Conservation (phyloP, 2,113 vertebrate species). For the Psophia crepitans region DNA sequence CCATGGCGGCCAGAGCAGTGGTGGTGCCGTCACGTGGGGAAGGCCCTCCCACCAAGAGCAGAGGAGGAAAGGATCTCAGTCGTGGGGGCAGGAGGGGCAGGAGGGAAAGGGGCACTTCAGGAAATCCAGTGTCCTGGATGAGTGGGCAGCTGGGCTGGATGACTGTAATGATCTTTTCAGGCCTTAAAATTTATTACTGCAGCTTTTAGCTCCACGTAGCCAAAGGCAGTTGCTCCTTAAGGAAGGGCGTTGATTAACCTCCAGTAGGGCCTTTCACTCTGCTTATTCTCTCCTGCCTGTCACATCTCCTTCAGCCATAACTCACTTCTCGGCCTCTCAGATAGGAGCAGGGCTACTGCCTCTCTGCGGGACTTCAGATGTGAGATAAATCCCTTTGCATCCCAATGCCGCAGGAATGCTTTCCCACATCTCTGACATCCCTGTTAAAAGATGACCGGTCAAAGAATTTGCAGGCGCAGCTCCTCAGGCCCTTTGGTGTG, state of each 20-base stretch:
- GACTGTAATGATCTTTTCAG: constrained; percentile 49
- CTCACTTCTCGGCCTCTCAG: constrained; percentile 1
- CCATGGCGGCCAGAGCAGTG: rapidly evolving
- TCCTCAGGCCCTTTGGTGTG: background rate
- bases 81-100: background rate
- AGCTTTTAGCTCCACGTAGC: background rate
- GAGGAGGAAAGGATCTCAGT: background rate
- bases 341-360: constrained; percentile 12
- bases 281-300: constrained; percentile 7
- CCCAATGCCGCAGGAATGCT: constrained; percentile 41
- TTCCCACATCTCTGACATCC: constrained; percentile 18
- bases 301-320: constrained; percentile 52
- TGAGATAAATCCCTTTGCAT: constrained; percentile 54
- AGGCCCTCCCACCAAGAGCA: background rate
- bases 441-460: constrained; percentile 31
- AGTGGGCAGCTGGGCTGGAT: constrained; percentile 6
- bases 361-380: constrained; percentile 47
- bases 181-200: constrained; percentile 42
- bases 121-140: background rate
- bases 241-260: background rate
- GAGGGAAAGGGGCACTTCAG: background rate
- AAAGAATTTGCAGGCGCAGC: constrained; percentile 16
- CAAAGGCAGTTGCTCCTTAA: constrained; percentile 19
- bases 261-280: background rate
- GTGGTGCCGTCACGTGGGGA: background rate